These are phyloP conservation scores for Cremastobaeus sp. DNA, from an alignment of 2,888 invertebrate species.

Conservation along the genomic window DNA sequence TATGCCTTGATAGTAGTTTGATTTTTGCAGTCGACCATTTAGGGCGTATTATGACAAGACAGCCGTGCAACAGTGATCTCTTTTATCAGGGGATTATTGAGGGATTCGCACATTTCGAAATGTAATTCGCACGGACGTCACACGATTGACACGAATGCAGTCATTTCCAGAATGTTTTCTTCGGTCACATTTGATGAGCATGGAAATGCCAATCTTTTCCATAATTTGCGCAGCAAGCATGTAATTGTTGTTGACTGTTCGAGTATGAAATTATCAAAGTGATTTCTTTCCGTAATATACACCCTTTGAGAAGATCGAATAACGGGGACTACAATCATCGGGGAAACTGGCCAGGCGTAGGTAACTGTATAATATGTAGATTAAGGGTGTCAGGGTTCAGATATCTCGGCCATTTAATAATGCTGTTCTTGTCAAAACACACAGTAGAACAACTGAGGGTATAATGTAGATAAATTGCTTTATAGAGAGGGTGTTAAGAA, in stretches of 20 bases:
- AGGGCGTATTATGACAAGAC: slow-evolving; percentile 75
- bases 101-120: slow-evolving; percentile 15
- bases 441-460: slow-evolving; percentile 75
- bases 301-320: slow-evolving; percentile 50
- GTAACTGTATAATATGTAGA: slow-evolving; percentile 77
- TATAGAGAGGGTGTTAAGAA: slow-evolving; percentile 67
- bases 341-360: slow-evolving; percentile 71
- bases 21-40: slow-evolving; percentile 75
- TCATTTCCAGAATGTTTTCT: slow-evolving; percentile 13
- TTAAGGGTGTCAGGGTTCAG: slow-evolving; percentile 77
- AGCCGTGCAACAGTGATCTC: slow-evolving; percentile 62
- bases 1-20: slow-evolving; percentile 70
- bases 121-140: slow-evolving; percentile 18
- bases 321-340: slow-evolving; percentile 59
- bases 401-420: slow-evolving; percentile 78
- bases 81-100: slow-evolving; percentile 55
- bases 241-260: slow-evolving; percentile 40
- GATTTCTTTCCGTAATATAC: slow-evolving; percentile 48
- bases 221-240: slow-evolving; percentile 6
- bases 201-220: slow-evolving; percentile 37
- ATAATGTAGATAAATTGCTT: slow-evolving; percentile 78
- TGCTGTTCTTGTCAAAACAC: slow-evolving; percentile 78
- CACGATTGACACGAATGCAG: neutral
- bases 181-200: slow-evolving; percentile 27
- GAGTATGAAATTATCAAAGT: slow-evolving; percentile 50